phyloP scores from a whole-genome alignment of 2,888 invertebrate species.

The Epistrophella euchroma region DNA sequence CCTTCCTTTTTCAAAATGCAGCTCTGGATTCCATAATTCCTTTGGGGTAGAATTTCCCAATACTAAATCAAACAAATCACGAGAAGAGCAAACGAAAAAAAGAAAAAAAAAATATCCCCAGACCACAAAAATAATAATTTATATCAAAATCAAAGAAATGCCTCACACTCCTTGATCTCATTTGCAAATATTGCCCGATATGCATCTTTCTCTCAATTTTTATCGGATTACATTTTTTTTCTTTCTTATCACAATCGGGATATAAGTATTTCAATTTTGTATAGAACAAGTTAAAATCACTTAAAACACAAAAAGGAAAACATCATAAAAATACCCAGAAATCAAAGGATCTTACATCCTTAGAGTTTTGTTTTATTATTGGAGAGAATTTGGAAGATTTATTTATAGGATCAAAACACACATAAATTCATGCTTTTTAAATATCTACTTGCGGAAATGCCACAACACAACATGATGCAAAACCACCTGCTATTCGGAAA shows the following conservation, averaged over 20 bases:
- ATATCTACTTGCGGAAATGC: not conserved
- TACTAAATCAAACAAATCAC: constrained; percentile 19
- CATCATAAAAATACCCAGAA: not conserved
- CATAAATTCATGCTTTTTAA: not conserved
- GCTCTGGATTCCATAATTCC: not conserved
- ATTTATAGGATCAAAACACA: not conserved
- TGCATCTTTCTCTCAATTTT: constrained; percentile 55
- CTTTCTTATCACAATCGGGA: not conserved
- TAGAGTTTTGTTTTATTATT: not conserved
- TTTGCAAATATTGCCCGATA: constrained; percentile 59
- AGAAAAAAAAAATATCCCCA: constrained; percentile 11
- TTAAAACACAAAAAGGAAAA: not conserved
- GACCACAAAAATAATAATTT: constrained; percentile 23
- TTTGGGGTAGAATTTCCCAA: constrained; percentile 44
- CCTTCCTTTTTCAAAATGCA: constrained; percentile 20
- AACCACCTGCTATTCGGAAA: not conserved
- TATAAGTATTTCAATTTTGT: not conserved
- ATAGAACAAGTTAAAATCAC: not conserved
- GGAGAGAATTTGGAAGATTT: too few species aligned
- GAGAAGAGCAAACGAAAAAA: constrained; percentile 22
- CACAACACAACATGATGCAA: not conserved
- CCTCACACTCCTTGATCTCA: constrained; percentile 44
- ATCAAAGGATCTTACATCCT: not conserved
- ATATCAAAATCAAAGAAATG: constrained; percentile 61
- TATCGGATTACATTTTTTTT: constrained; percentile 60